Evolutionary conservation across 2,888 invertebrate species (phyloP).

Genomic region (Coleophora flavipennella): DNA sequence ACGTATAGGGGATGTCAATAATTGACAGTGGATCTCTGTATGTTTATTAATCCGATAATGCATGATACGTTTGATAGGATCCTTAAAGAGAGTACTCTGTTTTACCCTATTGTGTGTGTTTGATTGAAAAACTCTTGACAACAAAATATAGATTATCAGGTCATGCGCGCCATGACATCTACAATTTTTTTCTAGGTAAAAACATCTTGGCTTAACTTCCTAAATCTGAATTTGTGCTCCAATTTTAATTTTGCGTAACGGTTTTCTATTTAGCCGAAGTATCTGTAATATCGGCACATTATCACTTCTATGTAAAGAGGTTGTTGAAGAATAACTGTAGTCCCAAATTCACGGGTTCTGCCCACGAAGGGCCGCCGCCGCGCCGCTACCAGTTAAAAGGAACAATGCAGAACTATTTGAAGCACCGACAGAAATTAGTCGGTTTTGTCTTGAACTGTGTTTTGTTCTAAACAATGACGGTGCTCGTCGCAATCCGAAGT

Average conservation of each 20-base stretch:
- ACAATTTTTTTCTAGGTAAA: too few species aligned
- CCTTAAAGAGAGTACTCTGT: too few species aligned
- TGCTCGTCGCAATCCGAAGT: slow-evolving; percentile 38
- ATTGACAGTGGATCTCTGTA: slow-evolving; percentile 24
- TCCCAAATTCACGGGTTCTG: slow-evolving; percentile 25
- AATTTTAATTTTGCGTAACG: neutral
- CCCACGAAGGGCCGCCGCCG: slow-evolving; percentile 20
- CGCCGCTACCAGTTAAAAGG: slow-evolving; percentile 13
- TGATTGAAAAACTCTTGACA: too few species aligned
- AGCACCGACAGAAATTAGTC: slow-evolving; percentile 29
- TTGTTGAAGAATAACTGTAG: slow-evolving; percentile 27
- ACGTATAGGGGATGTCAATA: slow-evolving; percentile 1
- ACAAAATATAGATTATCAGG: too few species aligned
- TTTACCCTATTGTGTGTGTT: too few species aligned
- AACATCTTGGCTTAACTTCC: too few species aligned
- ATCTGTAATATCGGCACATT: slow-evolving; percentile 9
- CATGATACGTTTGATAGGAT: slow-evolving; percentile 1
- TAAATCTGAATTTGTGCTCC: too few species aligned
- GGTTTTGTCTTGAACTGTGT: slow-evolving; percentile 43
- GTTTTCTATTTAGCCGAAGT: neutral
- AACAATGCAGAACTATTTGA: slow-evolving; percentile 14
- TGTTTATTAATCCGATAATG: slow-evolving; percentile 22
- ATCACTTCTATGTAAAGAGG: slow-evolving; percentile 15
- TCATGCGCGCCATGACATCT: too few species aligned
- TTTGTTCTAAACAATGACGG: slow-evolving; percentile 40